phyloP scores from a whole-genome alignment of 2,888 invertebrate genomes.

The Coenonympha glycerion region DNA sequence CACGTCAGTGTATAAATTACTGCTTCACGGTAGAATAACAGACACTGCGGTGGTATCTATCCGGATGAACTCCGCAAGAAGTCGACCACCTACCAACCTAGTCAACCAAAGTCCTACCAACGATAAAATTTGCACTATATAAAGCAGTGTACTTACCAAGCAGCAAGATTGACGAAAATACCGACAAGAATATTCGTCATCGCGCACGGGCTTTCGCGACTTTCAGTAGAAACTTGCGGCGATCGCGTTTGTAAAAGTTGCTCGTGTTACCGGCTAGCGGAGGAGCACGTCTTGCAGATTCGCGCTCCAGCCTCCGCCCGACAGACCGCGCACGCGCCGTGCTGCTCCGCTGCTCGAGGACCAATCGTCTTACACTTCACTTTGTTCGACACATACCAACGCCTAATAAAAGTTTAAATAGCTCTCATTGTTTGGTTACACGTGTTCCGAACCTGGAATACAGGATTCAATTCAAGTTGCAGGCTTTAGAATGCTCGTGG shows the following conservation, averaged over 20 bases:
- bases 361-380: slow-evolving; percentile 29
- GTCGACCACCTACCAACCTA: no score
- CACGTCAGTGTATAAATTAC: no score
- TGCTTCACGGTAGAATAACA: no score
- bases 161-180: slow-evolving; percentile 5
- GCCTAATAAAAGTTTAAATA: slow-evolving; percentile 26
- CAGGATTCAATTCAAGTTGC: slow-evolving; percentile 12
- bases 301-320: slow-evolving; percentile 31
- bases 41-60: no score
- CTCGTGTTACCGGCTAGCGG: slow-evolving; percentile 11
- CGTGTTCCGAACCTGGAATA: slow-evolving; percentile 6
- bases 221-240: slow-evolving; percentile 3
- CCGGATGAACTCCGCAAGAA: no score
- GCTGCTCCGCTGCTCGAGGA: slow-evolving; percentile 23
- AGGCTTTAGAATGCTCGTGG: not conserved
- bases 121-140: no score
- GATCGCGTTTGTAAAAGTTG: slow-evolving; percentile 3
- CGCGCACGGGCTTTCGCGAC: not conserved
- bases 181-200: slow-evolving; percentile 3
- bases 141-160: slow-evolving; percentile 22
- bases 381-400: slow-evolving; percentile 13
- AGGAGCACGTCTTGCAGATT: slow-evolving; percentile 35
- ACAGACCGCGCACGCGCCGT: slow-evolving; percentile 43
- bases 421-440: slow-evolving; percentile 10
- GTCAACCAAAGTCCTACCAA: no score